Evolutionary conservation across 2,888 invertebrate genomes (phyloP).

Genomic region (Pseudoips prasinana): DNA sequence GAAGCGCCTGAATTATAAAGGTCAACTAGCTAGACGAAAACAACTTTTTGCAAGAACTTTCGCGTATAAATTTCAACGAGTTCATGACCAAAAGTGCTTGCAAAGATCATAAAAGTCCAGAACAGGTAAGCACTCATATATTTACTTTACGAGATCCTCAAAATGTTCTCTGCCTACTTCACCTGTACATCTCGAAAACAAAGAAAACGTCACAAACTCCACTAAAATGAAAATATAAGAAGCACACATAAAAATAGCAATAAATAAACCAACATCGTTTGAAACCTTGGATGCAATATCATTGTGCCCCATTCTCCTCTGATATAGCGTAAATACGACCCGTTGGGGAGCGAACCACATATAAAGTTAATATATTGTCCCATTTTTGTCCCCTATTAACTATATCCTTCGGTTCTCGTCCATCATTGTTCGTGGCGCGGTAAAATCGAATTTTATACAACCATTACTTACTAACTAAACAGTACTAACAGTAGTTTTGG

Average conservation of each 20-base stretch:
- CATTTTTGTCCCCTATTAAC: slow-evolving; percentile 54
- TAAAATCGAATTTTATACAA: slow-evolving; percentile 10
- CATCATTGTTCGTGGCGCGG: slow-evolving; percentile 12
- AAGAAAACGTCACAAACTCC: slow-evolving; percentile 5
- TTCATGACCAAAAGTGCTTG: too few species aligned
- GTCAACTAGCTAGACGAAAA: too few species aligned
- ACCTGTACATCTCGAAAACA: too few species aligned
- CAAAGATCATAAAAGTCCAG: too few species aligned
- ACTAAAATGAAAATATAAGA: slow-evolving; percentile 31
- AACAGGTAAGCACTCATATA: too few species aligned
- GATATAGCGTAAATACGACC: slow-evolving; percentile 48
- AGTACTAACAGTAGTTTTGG: too few species aligned
- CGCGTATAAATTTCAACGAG: too few species aligned
- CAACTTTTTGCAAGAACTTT: too few species aligned
- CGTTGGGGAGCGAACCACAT: slow-evolving; percentile 42
- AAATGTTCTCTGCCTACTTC: too few species aligned
- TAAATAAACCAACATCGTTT: slow-evolving; percentile 51
- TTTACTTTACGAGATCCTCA: too few species aligned
- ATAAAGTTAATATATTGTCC: slow-evolving; percentile 62
- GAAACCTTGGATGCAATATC: slow-evolving; percentile 45
- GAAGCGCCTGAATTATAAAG: too few species aligned
- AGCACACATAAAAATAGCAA: slow-evolving; percentile 36
- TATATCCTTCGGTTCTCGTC: slow-evolving; percentile 37
- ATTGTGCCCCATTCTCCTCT: slow-evolving; percentile 40
- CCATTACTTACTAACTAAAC: too few species aligned